These are phyloP conservation scores for Nymphicus hollandicus DNA, from an alignment of 2,113 vertebrate species.

Conservation along the genomic window DNA sequence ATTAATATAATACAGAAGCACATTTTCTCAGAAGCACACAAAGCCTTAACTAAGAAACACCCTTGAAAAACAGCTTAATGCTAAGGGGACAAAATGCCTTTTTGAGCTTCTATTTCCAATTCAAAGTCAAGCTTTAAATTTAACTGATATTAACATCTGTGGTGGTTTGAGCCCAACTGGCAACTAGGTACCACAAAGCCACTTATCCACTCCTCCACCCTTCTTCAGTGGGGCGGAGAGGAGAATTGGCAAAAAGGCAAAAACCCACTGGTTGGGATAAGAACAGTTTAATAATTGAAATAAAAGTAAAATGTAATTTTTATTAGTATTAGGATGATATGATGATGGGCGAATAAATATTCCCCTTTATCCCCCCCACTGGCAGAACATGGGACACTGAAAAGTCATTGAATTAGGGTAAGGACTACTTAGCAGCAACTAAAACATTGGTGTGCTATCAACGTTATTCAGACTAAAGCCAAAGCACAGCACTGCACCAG, in stretches of 20 bases:
- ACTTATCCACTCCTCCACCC: neutral
- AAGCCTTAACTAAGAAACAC: neutral
- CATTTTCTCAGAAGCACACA: neutral
- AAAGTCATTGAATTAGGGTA: neutral
- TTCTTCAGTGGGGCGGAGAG: neutral
- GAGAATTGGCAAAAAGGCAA: neutral
- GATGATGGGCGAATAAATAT: neutral
- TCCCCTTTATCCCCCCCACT: neutral
- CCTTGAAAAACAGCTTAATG: neutral
- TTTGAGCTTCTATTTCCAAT: neutral
- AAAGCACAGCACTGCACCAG: neutral
- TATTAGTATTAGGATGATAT: neutral
- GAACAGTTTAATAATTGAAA: neutral
- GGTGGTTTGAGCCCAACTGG: neutral
- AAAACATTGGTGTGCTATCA: neutral
- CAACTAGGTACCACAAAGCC: neutral
- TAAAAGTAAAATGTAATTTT: neutral
- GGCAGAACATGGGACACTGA: neutral
- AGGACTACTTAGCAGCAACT: neutral
- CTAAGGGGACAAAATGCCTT: neutral
- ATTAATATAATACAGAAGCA: neutral
- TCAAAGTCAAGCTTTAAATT: neutral
- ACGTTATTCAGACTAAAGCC: neutral
- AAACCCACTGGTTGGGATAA: neutral
- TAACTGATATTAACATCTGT: neutral